Evolutionary conservation across 1,140 invertebrate species (phyloP), one percentile per base, ranked within the genome.

Genomic region (Periplaneta americana): DNA sequence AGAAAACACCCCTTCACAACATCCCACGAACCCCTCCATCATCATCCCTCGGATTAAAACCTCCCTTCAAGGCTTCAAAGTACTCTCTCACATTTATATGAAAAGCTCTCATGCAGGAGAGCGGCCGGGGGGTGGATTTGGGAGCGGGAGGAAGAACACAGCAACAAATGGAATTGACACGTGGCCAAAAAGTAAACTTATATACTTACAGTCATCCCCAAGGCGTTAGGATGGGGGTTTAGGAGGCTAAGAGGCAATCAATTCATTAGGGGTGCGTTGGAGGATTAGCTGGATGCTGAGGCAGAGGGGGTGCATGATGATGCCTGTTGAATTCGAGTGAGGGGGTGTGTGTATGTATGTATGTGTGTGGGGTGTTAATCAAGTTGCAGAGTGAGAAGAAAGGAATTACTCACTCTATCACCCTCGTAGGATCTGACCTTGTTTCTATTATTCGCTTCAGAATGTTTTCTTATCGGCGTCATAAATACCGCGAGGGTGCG

Each of bases 151-250:
- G 48, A 57, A n/a, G 33, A 28, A 9, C 33, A 36, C 22, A 79
- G 78, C 78, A 79, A 79, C 78, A 79, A 79, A 79, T 79, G 78
- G 78, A 36, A 79, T 57, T 36, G 78, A 33, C 78, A 79, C 78
- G 78, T 79, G 78, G 78, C 78, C 35, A 36, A 79, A 76, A 57
- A 39, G 78, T 57, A 79, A 79, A 79, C 35, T 79, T 33, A 36
- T 33, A 33, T 33, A 17, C 75, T 76, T 33, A 76, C 48, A 66
- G 13, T n/a, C 48, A 66, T n/a, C 48, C 48, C 48, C 48, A 66
- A 66, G n/a, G 22, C 48, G 28, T 66, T 66, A 33, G 35, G 37
- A 18, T n/a, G 31, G 39, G 34, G 18, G 75, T 32, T n/a, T 17
- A 33, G n/a, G 78, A 79, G 35, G 35, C 34, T 48, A 79, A 48